Base-by-base conservation (phyloP, 2,113 vertebrate species). In the Tachysurus fulvidraco region DNA sequence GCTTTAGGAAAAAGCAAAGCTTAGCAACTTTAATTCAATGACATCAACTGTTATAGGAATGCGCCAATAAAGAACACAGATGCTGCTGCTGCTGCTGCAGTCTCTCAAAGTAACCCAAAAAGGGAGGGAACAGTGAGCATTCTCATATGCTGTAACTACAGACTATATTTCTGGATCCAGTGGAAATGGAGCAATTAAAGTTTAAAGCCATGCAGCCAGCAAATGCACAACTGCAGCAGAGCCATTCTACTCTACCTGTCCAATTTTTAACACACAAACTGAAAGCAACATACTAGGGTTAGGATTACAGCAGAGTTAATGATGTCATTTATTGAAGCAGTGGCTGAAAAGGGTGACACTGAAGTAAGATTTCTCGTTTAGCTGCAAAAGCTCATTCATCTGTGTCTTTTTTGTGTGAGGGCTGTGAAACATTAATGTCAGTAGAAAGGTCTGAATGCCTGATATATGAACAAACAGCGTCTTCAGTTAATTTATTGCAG, bases 111-210 rank as follows among this genome's bases (percentile, higher is more conserved):
- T 64, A 25, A 54, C 5, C 30, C 28, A 16, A 30, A 23, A 19
- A 25, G 12, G 60, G 30, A 50, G 74, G 28, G 59, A 65, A 64
- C 21, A 23, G 25, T 19, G 13, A 46, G 21, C 74, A 25, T 83
- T 57, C 28, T 28, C 52, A 30, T 77, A 19, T 85, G 81, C 19
- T 71, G 17, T 55, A 85, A 76, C 28, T 81, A 36, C 36, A 57
- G 19, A 59, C 79, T 85, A 88, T 81, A 52, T 86, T 77, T 79
- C 14, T 55, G 16, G 30, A 30, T 79, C 4, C 50, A 88, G 83
- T 81, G 88, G 83, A 89, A 92, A 92, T 50, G 25, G 85, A 86
- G 84, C 80, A 89, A 93, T 93, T 67, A 93, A 93, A 92, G 67
- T 93, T 94, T 94, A 77, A 94, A 87, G 79, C 57, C n/a, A 88